Conservation (phyloP, 2,888 invertebrate genomes). For the Drosophila stalkeri region DNA sequence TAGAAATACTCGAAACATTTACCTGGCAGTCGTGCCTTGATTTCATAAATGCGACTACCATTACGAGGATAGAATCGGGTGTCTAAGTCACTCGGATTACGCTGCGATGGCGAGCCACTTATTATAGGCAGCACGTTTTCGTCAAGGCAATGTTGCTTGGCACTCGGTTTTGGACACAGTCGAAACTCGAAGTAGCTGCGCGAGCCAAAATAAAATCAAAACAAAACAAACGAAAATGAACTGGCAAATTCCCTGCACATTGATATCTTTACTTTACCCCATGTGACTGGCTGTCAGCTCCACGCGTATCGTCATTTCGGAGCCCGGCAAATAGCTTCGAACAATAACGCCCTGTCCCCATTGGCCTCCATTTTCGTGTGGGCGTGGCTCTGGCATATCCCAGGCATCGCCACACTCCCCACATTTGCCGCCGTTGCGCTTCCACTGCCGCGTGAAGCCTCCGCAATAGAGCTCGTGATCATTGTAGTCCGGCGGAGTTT, state of each 20-base stretch:
- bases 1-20: slow-evolving; percentile 11
- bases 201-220: slow-evolving; percentile 9
- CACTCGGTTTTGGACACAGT: slow-evolving; percentile 90
- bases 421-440: slow-evolving; percentile 92
- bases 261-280: slow-evolving; percentile 85
- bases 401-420: slow-evolving; percentile 95
- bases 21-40: slow-evolving; percentile 88
- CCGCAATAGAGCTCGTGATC: slow-evolving; percentile 96
- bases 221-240: neutral
- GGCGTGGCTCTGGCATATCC: slow-evolving; percentile 89
- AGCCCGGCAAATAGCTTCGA: slow-evolving; percentile 89
- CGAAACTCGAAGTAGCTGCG: slow-evolving; percentile 91
- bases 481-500: slow-evolving; percentile 95
- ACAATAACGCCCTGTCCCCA: slow-evolving; percentile 94
- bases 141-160: slow-evolving; percentile 92
- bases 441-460: slow-evolving; percentile 93
- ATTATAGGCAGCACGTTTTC: slow-evolving; percentile 88
- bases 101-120: slow-evolving; percentile 84
- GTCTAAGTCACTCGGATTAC: slow-evolving; percentile 86
- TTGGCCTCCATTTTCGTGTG: slow-evolving; percentile 93
- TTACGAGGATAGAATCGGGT: slow-evolving; percentile 91
- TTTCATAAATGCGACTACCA: slow-evolving; percentile 92
- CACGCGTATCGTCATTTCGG: slow-evolving; percentile 90
- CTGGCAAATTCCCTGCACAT: neutral
- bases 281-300: slow-evolving; percentile 95